Base-by-base conservation (phyloP, 2,888 invertebrate species). In the Euplagia quadripunctaria region DNA sequence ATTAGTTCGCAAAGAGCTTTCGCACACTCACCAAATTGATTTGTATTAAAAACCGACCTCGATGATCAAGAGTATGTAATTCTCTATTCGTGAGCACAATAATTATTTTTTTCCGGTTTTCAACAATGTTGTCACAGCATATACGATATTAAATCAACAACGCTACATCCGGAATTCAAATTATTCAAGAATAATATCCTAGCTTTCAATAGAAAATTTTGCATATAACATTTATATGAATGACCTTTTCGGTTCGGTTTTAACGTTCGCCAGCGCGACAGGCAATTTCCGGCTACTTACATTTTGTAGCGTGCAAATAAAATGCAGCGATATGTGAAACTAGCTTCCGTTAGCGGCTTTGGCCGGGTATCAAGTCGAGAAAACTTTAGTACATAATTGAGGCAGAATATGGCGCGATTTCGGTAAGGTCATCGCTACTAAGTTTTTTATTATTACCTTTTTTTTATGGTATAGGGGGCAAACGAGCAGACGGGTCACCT, bases 261-360 rank as follows among this genome's bases (percentile, higher is more conserved):
- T 46, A 64, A 31, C 66, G 68, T 42, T 63, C 73, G 58, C 71
- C 58, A 41, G 17, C 9, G 5, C 9, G 79, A 76, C 83, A 78
- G 64, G 63, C 70, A 80, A 82, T 82, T 82, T 82, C 81, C 82
- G 71, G 11, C 17, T 58, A 55, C 52, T 71, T 43, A 43, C 66
- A 64, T 75, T 80, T 73, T 64, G 41, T 66, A 71, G 41, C 71
- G 66, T 72, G 68, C 17, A 71, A 74, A 76, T 72, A 70, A 73
- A 75, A 70, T 71, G 71, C 69, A 69, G 51, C 64, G 74, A 58
- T 65, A 67, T 67, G 66, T 71, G 61, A 66, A 68, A 20, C 41
- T 67, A 41, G 61, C 9, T 66, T 16, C 20, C n/a, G 43, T 9
- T 42, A 43, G 14, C 43, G 20, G 42, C 43, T 68, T 55, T 55